These are phyloP conservation scores for Aphis gossypii DNA, from an alignment of 1,140 invertebrate species.

Conservation along the genomic window DNA sequence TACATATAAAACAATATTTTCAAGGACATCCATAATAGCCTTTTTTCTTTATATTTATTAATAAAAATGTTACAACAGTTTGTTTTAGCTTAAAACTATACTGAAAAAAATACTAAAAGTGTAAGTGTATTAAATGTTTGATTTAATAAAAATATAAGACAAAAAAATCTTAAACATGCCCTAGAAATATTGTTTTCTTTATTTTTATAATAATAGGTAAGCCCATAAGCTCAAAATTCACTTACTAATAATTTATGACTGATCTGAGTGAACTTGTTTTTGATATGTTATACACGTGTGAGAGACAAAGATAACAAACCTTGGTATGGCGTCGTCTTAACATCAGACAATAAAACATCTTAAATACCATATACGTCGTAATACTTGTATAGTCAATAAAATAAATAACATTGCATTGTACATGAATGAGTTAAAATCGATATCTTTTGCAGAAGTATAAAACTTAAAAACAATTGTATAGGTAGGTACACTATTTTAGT, in stretches of 20 bases:
- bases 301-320: not conserved
- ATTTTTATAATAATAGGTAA: not conserved
- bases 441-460: not conserved
- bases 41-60: slow-evolving; percentile 8
- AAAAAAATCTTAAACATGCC: not conserved
- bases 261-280: not conserved
- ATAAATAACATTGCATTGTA: slow-evolving; percentile 35
- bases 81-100: not conserved
- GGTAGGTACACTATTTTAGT: not conserved
- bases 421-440: not conserved
- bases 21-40: not conserved
- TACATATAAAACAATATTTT: not conserved
- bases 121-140: not conserved
- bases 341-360: not conserved
- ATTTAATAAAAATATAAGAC: not conserved
- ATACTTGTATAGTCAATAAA: not conserved
- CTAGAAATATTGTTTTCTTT: not conserved
- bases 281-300: not conserved
- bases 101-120: not conserved
- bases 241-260: not conserved
- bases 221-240: not conserved
- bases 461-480: not conserved
- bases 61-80: too few relatives aligned
- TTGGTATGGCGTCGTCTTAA: not conserved
- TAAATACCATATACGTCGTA: not conserved